Conservation (phyloP, 37 sponge, comb jelly and placozoan genomes). For the Diacarnus erythraeanus region DNA sequence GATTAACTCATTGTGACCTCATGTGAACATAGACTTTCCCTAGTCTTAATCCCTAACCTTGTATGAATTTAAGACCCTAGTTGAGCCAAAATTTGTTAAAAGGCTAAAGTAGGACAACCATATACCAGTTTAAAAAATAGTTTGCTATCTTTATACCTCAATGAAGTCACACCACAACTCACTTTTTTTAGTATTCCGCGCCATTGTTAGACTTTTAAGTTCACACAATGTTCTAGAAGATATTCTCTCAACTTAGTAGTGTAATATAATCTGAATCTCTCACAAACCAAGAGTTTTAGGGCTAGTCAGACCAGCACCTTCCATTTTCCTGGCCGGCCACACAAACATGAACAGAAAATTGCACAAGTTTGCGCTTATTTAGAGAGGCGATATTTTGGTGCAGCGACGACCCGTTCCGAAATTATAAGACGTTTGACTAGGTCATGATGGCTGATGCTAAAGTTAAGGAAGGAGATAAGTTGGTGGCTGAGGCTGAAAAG, state of each 20-base stretch:
- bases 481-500: constrained; percentile 65
- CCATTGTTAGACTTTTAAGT: background rate
- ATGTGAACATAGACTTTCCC: too few relatives aligned
- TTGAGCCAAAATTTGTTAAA: too few relatives aligned
- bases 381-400: background rate
- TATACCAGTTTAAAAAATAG: too few relatives aligned
- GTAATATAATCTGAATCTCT: background rate
- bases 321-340: background rate
- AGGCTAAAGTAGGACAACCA: too few relatives aligned
- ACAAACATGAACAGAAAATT: background rate
- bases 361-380: constrained; percentile 7
- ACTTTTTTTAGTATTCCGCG: constrained; percentile 7
- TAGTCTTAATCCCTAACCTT: too few relatives aligned
- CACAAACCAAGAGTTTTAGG: too few relatives aligned
- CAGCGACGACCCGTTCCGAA: background rate
- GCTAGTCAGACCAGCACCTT: background rate
- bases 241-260: background rate
- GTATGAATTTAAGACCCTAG: too few relatives aligned
- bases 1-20: too few relatives aligned
- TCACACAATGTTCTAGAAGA: background rate
- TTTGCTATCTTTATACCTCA: too few relatives aligned
- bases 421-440: too few relatives aligned
- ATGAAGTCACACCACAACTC: background rate
- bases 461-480: constrained; percentile 63
- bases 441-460: constrained; percentile 29